Percentiles rank a stretch among this genome's conserved stretches.
These are phyloP conservation scores for Laterallus jamaicensis DNA, from an alignment of 2,113 vertebrate species.

Conservation along the genomic window DNA sequence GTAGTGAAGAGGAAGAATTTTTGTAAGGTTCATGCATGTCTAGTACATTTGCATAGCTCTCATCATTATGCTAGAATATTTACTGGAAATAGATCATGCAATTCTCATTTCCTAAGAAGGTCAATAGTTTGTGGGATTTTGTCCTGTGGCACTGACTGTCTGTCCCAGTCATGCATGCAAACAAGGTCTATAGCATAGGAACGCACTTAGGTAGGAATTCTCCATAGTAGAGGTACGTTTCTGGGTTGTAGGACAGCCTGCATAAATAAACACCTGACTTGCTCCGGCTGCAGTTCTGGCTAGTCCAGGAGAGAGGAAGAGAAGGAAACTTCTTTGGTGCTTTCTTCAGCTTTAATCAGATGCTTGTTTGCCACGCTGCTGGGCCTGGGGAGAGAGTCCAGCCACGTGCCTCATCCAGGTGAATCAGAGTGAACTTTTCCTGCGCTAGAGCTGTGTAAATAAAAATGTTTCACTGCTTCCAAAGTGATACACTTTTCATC, in stretches of 20 bases:
- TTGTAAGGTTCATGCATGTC: not conserved
- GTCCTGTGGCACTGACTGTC: not conserved
- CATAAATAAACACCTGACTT: not conserved
- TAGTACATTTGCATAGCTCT: not conserved
- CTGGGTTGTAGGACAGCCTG: fast-evolving
- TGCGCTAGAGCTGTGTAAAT: not conserved
- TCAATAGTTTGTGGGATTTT: not conserved
- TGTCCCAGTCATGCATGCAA: not conserved
- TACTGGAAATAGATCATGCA: not conserved
- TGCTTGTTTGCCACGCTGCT: not conserved
- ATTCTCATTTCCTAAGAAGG: not conserved
- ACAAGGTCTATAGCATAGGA: not conserved
- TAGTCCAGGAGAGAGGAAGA: not conserved
- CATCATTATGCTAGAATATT: not conserved
- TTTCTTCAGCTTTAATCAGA: not conserved
- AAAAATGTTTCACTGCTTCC: not conserved
- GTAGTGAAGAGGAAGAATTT: conserved; percentile 33
- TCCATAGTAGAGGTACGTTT: not conserved
- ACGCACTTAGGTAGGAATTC: not conserved
- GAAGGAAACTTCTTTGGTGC: not conserved
- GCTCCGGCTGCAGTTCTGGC: not conserved
- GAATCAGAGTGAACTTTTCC: not conserved
- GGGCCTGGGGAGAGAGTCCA: not conserved
- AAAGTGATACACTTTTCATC: not conserved
- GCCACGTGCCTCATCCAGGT: not conserved